Base-by-base conservation (phyloP, 2,888 invertebrate species). In the Capitulum mitella region DNA sequence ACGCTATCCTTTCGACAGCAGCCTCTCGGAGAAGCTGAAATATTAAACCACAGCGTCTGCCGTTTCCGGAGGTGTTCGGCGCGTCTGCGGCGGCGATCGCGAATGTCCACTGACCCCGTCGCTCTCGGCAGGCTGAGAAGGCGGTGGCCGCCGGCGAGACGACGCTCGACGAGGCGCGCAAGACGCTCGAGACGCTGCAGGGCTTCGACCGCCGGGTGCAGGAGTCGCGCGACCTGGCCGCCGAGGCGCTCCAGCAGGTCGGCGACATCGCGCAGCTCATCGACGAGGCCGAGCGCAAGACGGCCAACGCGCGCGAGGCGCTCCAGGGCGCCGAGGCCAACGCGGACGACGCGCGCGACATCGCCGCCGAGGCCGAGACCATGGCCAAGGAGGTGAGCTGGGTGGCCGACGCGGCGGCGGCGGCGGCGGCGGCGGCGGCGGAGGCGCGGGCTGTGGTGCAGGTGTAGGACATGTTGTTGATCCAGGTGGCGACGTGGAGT, bases 151-250 rank as follows among this genome's bases (percentile, higher is more conserved):
- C 92, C 78, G 96, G 96, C 3, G 94, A 97, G 83, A 90, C 90
- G 82, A 94, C 93, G 0, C 87, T 94, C 14, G 89, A 90, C 81
- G 92, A 93, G 84, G 95, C 93, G 6, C 91, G 92, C 83, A 90
- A 91, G 78, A 95, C 95, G 0, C 90, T 92, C 81, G 89, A 91
- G 81, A 93, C 92, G 37, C 87, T 94, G 34, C 89, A 90, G 93
- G 93, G 92, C 84, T 98, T 98, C 87, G 95, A 97, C 85, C 90
- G 92, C 79, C 91, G 94, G 86, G 95, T 97, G 0, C 91, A 93
- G 82, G 91, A 92, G 81, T 96, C 94, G 80, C 92, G 93, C 80
- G 89, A 90, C 77, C 90, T 91, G 82, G 97, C 98, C 0, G 88
- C 91, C 74, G 89, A 92, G 81, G 94, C 97, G 0, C 86, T 95